phyloP scores from a whole-genome alignment of 1,140 invertebrate genomes.

The Penaeus vannamei region DNA sequence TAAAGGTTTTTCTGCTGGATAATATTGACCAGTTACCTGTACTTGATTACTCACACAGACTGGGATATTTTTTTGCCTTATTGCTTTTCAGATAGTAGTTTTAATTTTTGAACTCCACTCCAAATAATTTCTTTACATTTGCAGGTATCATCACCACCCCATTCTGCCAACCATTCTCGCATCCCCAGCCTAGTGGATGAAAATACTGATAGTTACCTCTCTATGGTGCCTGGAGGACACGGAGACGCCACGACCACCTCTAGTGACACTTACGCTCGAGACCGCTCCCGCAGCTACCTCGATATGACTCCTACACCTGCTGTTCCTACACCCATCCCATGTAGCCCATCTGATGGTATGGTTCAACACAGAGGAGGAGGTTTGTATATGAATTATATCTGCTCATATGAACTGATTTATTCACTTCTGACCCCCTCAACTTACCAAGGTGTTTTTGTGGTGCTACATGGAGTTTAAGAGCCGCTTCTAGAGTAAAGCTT shows the following conservation, averaged over 20 bases:
- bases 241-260: neutral
- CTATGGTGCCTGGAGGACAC: conserved; percentile 46
- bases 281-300: conserved; percentile 32
- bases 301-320: conserved; percentile 57
- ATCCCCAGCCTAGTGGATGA: conserved; percentile 60
- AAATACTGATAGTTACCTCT: conserved; percentile 41
- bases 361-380: neutral
- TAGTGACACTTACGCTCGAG: neutral
- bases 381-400: neutral
- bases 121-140: neutral
- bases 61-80: too few relatives aligned
- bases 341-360: conserved; percentile 59
- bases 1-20: too few relatives aligned
- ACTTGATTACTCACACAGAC: too few relatives aligned
- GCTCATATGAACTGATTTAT: neutral
- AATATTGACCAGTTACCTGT: too few relatives aligned
- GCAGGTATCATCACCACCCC: conserved; percentile 55
- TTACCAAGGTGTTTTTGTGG: neutral
- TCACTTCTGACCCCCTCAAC: neutral
- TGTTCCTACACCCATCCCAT: conserved; percentile 53
- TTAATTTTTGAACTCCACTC: too few relatives aligned
- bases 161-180: conserved; percentile 54
- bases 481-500: too few relatives aligned
- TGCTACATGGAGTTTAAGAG: too few relatives aligned
- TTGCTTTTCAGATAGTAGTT: too few relatives aligned